Evolutionary conservation across 2,888 invertebrate species (phyloP), one percentile per base, ranked within the genome.

Genomic region (Lithophane socia): DNA sequence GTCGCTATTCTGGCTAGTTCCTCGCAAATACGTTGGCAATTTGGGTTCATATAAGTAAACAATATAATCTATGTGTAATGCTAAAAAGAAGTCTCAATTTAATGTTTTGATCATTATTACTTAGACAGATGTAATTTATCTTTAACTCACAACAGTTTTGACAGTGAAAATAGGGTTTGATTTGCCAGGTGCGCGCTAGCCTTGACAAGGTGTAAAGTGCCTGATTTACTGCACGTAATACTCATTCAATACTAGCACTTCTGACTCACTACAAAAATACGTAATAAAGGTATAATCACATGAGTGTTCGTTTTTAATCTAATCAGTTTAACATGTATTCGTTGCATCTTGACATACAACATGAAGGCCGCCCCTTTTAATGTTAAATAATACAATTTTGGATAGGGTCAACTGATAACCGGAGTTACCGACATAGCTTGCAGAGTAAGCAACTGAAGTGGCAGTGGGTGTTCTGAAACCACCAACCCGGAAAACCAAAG

Each of bases 251-350:
- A 44, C 44, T 64, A 73, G 8, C n/a, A 73, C 44, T 44, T 64
- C 29, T 80, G 81, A 73, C 21, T 78, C 78, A 75, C 18, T 37
- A 37, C 4, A 18, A 16, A 44, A 54, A 54, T 29, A 63, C 54
- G 3, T 29, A 16, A 21, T 47, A 29, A 18, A 73, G 61, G 21
- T 79, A 44, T 47, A 47, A 29, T 52, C 24, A 21, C 61, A 72
- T 49, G 18, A 79, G 42, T 64, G 13, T 42, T 16, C 3, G n/a
- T 42, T 63, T 63, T 56, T 63, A 18, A 56, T 80, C 4, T 77
- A 24, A 80, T 71, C 77, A 24, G 21, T 63, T 49, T 56, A 16
- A 56, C 13, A 24, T 24, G 18, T 29, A 29, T 63, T 47, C 37
- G 16, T 56, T 80, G 47, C 3, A 63, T 69, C 16, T 69, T 79